Percentiles rank a stretch among this genome's conserved stretches.
These are phyloP conservation scores for Felis chaus DNA, from an alignment of 2,113 vertebrate genomes.

Conservation along the genomic window DNA sequence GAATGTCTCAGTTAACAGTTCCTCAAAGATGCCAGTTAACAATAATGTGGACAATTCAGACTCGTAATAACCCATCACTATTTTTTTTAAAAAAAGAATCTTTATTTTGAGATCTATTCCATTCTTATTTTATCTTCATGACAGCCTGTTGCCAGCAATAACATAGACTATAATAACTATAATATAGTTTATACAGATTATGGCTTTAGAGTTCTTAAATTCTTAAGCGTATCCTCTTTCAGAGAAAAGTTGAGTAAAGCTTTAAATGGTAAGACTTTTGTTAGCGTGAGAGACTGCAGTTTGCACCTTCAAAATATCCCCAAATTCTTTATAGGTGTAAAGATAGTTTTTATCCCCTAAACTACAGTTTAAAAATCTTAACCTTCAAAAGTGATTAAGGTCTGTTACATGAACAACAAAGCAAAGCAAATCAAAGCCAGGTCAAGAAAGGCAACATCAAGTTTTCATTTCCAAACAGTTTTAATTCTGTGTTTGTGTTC, in stretches of 20 bases:
- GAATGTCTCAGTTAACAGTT: not conserved
- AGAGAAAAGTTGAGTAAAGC: not conserved
- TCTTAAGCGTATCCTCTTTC: not conserved
- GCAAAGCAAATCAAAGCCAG: slow-evolving; percentile 82
- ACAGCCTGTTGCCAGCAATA: not conserved
- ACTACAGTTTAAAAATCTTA: slow-evolving; percentile 28
- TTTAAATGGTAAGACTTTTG: not conserved
- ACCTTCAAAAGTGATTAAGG: slow-evolving; percentile 66
- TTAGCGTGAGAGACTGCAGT: not conserved
- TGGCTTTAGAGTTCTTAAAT: not conserved
- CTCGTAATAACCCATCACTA: not conserved
- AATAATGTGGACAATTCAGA: not conserved
- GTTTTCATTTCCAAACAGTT: slow-evolving; percentile 86
- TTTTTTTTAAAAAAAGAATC: not conserved
- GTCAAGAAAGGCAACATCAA: slow-evolving; percentile 81
- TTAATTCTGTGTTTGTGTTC: slow-evolving; percentile 84
- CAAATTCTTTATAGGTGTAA: slow-evolving; percentile 57
- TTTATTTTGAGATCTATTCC: not conserved
- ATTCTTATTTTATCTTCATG: not conserved
- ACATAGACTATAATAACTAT: not conserved
- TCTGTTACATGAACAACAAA: slow-evolving; percentile 73
- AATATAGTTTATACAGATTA: not conserved
- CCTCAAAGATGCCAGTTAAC: not conserved
- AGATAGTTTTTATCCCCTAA: slow-evolving; percentile 24
- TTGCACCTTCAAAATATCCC: slow-evolving; percentile 47